A percentile compares a stretch with the other conserved stretches of the same genome.
phyloP scores from a whole-genome alignment of 2,888 invertebrate genomes.

The Pemphredon lugubris region DNA sequence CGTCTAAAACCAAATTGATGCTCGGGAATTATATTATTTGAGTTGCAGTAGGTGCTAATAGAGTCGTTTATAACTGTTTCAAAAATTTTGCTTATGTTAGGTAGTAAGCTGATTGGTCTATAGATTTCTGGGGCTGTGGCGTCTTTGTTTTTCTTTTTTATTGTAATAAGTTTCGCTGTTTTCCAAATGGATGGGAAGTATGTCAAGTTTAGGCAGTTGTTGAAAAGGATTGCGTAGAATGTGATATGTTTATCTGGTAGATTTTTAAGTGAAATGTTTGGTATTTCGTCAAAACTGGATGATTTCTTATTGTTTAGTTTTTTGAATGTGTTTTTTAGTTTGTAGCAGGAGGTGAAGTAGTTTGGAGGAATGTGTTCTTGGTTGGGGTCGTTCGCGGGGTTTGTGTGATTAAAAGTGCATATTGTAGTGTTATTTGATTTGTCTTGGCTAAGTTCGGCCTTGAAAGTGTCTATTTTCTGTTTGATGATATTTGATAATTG shows the following conservation, averaged over 20 bases:
- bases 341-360: background rate
- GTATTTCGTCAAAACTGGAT: background rate
- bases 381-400: background rate
- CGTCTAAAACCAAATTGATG: no score
- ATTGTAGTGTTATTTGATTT: background rate
- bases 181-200: slow-evolving; percentile 10
- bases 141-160: slow-evolving; percentile 1
- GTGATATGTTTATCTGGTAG: no score
- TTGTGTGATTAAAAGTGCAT: background rate
- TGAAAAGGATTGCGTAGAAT: no score
- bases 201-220: no score
- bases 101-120: no score
- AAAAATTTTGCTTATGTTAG: no score
- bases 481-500: background rate
- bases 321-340: slow-evolving; percentile 3
- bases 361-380: background rate
- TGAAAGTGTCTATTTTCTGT: background rate
- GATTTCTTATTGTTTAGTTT: slow-evolving; percentile 18
- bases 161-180: background rate
- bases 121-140: background rate
- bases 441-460: background rate
- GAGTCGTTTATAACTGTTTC: no score
- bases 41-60: no score
- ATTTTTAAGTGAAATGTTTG: slow-evolving; percentile 5
- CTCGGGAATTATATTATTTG: no score